Evolutionary conservation across 2,888 invertebrate genomes (phyloP), one percentile per base, ranked within the genome.

Genomic region (Platypus cylindrus): DNA sequence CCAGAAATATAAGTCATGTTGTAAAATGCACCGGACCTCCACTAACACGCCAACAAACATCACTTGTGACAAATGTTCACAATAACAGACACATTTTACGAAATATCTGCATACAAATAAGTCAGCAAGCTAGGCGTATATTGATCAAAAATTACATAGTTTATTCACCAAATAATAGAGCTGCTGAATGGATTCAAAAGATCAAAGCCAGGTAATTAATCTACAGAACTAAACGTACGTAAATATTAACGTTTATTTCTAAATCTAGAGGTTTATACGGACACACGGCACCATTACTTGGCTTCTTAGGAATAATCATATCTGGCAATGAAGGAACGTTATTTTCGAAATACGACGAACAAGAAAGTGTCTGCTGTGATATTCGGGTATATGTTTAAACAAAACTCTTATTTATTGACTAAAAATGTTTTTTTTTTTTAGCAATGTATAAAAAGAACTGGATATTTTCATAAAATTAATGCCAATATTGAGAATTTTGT

Each of bases 301-400:
- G 81, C 4, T 56, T 82, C 12, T 75, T 82, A 37, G 78, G 81
- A 4, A 73, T 81, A 1, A 78, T 78, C 36, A 59, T 82, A 46
- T 75, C 79, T 5, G 79, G 79, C 3, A 78, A 78, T 4, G 71
- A 73, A 30, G 80, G 81, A 12, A 71, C 81, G 38, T 55, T 84
- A 16, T n/a, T n/a, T n/a, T 80, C 79, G 1, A 78, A 77, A 52
- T 78, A 82, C 50, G 79, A 82, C 55, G 80, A 83, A 61, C 56
- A 80, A 17, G 82, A 83, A 60, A 77, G 77, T 25, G 71, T 83
- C 23, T 83, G 82, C 50, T 75, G 74, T 70, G 81, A 82, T 65
- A 82, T 84, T 41, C 63, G 80, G 41, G 79, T 74, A 63, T 56
- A 55, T 53, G 40, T 37, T 32, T 36, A 12, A 5, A 11, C 12